These are phyloP conservation scores for Passer montanus DNA, from an alignment of 2,113 vertebrate genomes.

Conservation along the genomic window DNA sequence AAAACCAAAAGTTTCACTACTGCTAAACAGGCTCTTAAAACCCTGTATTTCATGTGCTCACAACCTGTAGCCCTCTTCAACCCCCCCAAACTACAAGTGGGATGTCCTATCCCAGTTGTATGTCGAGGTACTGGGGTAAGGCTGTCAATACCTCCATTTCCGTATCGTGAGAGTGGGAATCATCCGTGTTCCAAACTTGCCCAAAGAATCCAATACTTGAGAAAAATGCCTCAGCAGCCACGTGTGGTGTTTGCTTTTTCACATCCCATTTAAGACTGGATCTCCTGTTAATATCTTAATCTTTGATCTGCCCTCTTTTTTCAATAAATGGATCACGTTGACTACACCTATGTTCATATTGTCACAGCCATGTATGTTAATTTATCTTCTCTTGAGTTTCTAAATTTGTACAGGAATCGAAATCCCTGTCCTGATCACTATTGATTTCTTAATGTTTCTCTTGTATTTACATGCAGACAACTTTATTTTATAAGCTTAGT, in stretches of 20 bases:
- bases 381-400: conserved; percentile 45
- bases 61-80: not conserved
- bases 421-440: conserved; percentile 39
- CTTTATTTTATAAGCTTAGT: conserved; percentile 71
- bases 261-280: conserved; percentile 18
- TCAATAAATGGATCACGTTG: conserved; percentile 14
- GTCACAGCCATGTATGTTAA: conserved; percentile 56
- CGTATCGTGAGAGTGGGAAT: conserved; percentile 9
- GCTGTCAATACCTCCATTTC: conserved; percentile 40
- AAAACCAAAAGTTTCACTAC: conserved; percentile 52
- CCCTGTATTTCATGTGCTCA: conserved; percentile 16
- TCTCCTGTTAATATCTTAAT: not conserved
- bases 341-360: not conserved
- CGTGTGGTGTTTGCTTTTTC: conserved; percentile 20
- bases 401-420: conserved; percentile 56
- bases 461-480: conserved; percentile 58
- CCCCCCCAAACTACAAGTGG: not conserved
- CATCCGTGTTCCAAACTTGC: not conserved
- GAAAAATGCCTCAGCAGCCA: conserved; percentile 20
- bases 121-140: not conserved
- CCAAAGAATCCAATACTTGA: conserved; percentile 52
- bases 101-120: not conserved
- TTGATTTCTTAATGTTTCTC: conserved; percentile 60
- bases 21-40: conserved; percentile 16
- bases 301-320: conserved; percentile 11